A percentile compares a stretch with the other conserved stretches of the same genome.
These are phyloP conservation scores for Petroica traversi DNA, from an alignment of 2,113 vertebrate genomes.

Conservation along the genomic window DNA sequence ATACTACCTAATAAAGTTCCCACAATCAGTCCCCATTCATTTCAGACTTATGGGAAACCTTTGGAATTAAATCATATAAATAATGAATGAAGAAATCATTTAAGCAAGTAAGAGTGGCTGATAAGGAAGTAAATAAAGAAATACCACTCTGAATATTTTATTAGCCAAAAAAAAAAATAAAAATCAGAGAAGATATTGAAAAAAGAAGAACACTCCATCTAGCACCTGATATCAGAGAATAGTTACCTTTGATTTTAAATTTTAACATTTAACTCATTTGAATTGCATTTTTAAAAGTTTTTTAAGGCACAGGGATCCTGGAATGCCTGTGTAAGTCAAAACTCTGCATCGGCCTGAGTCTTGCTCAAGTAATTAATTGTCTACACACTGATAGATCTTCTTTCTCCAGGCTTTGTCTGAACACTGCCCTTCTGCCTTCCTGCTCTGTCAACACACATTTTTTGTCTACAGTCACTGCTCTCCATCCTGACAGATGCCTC, in stretches of 20 bases:
- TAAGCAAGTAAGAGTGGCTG: background rate
- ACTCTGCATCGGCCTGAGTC: background rate
- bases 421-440: background rate
- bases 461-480: background rate
- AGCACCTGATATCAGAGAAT: background rate
- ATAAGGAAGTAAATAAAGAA: background rate
- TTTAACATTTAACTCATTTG: background rate
- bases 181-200: background rate
- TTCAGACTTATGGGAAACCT: background rate
- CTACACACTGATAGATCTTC: background rate
- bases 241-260: background rate
- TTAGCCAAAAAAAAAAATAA: background rate
- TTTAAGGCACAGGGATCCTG: background rate
- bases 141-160: background rate
- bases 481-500: background rate
- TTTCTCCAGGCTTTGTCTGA: background rate
- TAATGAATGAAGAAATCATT: background rate
- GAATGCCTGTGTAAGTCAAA: background rate
- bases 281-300: background rate
- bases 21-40: background rate
- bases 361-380: background rate
- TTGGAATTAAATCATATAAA: background rate
- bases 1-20: background rate
- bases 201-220: background rate
- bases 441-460: background rate